phyloP scores from a whole-genome alignment of 2,113 vertebrate species.

The Stomatorhinus ivindoensis region DNA sequence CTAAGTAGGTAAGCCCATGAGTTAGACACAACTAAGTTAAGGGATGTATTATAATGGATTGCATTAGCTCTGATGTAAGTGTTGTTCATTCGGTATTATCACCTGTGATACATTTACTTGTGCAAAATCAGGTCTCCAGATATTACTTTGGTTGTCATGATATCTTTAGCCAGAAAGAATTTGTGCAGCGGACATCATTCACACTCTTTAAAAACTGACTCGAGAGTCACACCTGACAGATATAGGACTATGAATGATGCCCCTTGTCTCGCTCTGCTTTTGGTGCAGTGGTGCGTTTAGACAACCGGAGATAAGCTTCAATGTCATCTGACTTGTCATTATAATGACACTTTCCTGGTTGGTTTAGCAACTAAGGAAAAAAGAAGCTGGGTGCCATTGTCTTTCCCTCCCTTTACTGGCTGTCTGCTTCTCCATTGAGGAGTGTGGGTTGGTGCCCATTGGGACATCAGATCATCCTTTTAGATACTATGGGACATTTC shows the following conservation, averaged over 20 bases:
- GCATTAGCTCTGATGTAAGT: not conserved
- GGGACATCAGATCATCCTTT: not conserved
- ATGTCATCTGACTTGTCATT: constrained; percentile 8
- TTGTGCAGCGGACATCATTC: not conserved
- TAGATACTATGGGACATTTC: not conserved
- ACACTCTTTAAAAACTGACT: not conserved
- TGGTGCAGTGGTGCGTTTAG: not conserved
- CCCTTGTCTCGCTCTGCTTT: not conserved
- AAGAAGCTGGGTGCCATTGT: not conserved
- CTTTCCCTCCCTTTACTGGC: not conserved
- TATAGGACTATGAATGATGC: not conserved
- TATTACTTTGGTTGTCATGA: constrained; percentile 4
- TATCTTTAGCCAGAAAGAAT: not conserved
- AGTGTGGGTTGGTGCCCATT: not conserved
- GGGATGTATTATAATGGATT: not conserved
- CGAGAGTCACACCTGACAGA: not conserved
- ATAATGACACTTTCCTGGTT: constrained; percentile 3
- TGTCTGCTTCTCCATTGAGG: not conserved
- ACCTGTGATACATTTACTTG: not conserved
- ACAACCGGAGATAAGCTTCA: constrained; percentile 5
- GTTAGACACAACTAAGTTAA: not conserved
- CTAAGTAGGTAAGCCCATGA: not conserved
- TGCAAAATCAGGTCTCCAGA: not conserved
- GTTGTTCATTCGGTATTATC: not conserved
- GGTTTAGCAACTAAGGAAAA: constrained; percentile 3